A percentile compares a stretch with the other conserved stretches of the same genome.
These are phyloP conservation scores for Lamellibrachia satsuma DNA, from an alignment of 2,888 invertebrate species.

Conservation along the genomic window DNA sequence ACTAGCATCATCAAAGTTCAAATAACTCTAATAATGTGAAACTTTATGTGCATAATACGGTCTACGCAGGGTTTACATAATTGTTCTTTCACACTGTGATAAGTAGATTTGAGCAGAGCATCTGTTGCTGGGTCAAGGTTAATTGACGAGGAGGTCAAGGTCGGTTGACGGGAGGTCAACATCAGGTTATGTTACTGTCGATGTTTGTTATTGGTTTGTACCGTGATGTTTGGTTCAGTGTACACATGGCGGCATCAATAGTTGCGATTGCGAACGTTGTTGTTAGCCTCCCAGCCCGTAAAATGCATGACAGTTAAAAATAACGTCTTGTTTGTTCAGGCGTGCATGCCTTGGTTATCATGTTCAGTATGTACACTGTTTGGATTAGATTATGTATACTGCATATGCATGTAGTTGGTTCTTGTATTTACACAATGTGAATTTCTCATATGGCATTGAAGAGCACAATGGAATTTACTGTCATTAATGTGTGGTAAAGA, in stretches of 20 bases:
- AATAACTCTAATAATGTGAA: background rate
- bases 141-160: background rate
- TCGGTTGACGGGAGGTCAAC: background rate
- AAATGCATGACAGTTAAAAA: background rate
- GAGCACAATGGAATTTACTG: background rate
- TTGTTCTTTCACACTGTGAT: constrained; percentile 13
- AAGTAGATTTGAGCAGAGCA: background rate
- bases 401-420: background rate
- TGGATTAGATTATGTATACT: background rate
- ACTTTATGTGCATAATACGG: background rate
- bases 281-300: background rate
- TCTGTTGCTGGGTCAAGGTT: background rate
- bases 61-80: constrained; percentile 17
- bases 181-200: background rate
- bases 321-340: background rate
- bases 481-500: background rate
- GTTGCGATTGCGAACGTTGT: background rate
- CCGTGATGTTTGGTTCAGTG: background rate
- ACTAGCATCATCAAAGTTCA: background rate
- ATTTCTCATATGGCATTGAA: background rate
- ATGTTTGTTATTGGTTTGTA: background rate
- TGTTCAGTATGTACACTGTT: background rate
- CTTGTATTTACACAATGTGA: background rate
- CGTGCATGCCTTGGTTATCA: background rate
- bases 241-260: background rate